A percentile compares a stretch with the other conserved stretches of the same genome.
phyloP scores from a whole-genome alignment of 2,888 invertebrate genomes.

The Brassicogethes aeneus region DNA sequence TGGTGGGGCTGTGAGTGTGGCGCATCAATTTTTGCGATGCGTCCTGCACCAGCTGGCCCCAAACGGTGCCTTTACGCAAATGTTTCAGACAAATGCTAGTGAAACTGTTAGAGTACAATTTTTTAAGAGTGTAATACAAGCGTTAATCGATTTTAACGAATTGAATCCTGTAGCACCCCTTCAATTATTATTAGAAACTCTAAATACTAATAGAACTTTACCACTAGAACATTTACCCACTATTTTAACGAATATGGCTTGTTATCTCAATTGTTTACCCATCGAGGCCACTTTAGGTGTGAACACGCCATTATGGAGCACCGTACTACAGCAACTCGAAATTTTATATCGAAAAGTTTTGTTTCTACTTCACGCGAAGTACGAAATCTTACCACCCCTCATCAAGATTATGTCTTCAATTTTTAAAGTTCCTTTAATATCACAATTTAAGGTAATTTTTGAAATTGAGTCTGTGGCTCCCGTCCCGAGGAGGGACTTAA shows the following conservation, averaged over 20 bases:
- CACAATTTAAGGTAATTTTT: conserved; percentile 61
- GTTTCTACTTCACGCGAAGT: conserved; percentile 58
- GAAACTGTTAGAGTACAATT: conserved; percentile 71
- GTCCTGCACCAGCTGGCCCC: conserved; percentile 94
- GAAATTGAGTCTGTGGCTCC: too few relatives aligned
- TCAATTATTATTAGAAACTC: conserved; percentile 77
- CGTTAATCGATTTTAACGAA: conserved; percentile 92
- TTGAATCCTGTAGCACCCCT: conserved; percentile 90
- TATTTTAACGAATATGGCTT: conserved; percentile 84
- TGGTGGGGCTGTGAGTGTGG: conserved; percentile 90
- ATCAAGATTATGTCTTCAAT: conserved; percentile 70
- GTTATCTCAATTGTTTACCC: conserved; percentile 87
- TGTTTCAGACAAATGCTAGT: conserved; percentile 81
- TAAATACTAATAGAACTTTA: conserved; percentile 69
- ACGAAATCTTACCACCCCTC: conserved; percentile 56
- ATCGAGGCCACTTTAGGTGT: conserved; percentile 65
- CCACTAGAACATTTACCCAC: conserved; percentile 63
- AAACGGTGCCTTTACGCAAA: conserved; percentile 92
- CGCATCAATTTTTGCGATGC: conserved; percentile 94
- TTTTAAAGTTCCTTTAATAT: conserved; percentile 76
- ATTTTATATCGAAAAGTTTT: conserved; percentile 71
- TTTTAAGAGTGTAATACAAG: conserved; percentile 89
- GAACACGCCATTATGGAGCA: conserved; percentile 66
- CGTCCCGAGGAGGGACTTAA: too few relatives aligned
- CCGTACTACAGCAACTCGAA: conserved; percentile 80